Percentiles rank a stretch among this genome's conserved stretches.
These are phyloP conservation scores for Adelognathus sp. DNA, from an alignment of 2,888 invertebrate species.

Conservation along the genomic window DNA sequence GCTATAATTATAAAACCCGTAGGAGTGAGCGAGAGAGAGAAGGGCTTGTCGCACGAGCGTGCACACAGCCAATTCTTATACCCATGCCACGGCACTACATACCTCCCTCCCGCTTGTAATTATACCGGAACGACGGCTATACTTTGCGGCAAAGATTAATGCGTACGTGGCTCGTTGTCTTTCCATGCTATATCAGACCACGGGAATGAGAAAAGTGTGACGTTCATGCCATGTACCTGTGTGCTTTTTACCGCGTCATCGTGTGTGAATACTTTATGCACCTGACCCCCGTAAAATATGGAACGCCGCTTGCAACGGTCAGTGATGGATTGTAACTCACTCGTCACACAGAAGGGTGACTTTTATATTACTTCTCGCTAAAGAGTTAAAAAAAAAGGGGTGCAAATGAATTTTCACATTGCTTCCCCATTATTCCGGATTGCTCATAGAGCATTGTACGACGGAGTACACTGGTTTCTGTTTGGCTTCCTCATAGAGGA, in stretches of 20 bases:
- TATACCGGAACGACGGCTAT: constrained; percentile 42
- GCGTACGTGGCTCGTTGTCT: constrained; percentile 40
- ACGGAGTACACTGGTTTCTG: too few relatives aligned
- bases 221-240: not conserved
- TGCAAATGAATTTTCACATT: too few relatives aligned
- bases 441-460: too few relatives aligned
- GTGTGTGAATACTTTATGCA: constrained; percentile 32
- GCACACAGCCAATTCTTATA: constrained; percentile 23
- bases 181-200: constrained; percentile 4
- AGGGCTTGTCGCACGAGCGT: constrained; percentile 33
- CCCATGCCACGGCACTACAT: not conserved
- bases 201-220: not conserved
- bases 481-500: too few relatives aligned
- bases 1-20: constrained; percentile 42
- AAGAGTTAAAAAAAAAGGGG: not conserved
- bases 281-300: not conserved
- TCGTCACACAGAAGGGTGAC: constrained; percentile 16
- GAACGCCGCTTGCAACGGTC: not conserved
- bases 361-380: not conserved
- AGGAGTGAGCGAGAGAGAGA: not conserved
- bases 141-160: constrained; percentile 38
- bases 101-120: constrained; percentile 42
- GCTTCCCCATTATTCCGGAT: too few relatives aligned
- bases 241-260: constrained; percentile 14
- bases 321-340: not conserved